Conservation (phyloP, 2,888 invertebrate species). For the Halictus quadricinctus region DNA sequence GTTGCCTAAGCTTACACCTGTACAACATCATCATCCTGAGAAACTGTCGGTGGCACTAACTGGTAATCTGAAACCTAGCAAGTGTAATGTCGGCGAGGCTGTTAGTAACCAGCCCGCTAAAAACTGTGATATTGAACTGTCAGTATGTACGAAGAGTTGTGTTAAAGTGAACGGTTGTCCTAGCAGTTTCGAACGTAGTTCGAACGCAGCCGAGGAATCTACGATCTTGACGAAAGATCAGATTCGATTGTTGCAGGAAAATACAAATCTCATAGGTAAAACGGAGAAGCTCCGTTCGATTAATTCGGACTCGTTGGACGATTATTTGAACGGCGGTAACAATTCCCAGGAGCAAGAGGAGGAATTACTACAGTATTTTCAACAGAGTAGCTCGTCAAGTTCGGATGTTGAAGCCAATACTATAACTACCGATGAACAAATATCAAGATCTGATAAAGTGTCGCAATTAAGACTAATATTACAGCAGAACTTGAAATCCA, state of each 20-base stretch:
- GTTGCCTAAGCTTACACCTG: conserved; percentile 66
- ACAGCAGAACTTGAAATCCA: conserved; percentile 86
- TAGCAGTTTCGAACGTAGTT: conserved; percentile 49
- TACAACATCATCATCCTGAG: conserved; percentile 62
- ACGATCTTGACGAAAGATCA: conserved; percentile 71
- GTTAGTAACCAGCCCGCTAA: conserved; percentile 68
- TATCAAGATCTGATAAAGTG: conserved; percentile 86
- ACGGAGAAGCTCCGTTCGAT: conserved; percentile 87
- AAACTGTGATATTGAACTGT: conserved; percentile 73
- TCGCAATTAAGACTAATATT: conserved; percentile 89
- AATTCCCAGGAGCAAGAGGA: conserved; percentile 92
- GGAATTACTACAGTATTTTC: conserved; percentile 92
- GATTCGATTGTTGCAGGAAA: conserved; percentile 70
- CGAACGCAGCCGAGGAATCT: conserved; percentile 39
- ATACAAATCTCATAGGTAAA: conserved; percentile 65
- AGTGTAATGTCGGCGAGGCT: conserved; percentile 70
- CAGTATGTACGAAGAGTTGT: conserved; percentile 67
- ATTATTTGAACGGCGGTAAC: conserved; percentile 90
- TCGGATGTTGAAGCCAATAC: conserved; percentile 76
- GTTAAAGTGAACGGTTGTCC: conserved; percentile 72
- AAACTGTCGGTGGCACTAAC: conserved; percentile 75
- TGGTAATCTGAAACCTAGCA: conserved; percentile 71
- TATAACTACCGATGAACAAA: conserved; percentile 71
- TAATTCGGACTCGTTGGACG: conserved; percentile 91
- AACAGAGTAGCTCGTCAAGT: conserved; percentile 83